Conservation (phyloP, 2,113 vertebrate species). For the Chloroceryle aenea region DNA sequence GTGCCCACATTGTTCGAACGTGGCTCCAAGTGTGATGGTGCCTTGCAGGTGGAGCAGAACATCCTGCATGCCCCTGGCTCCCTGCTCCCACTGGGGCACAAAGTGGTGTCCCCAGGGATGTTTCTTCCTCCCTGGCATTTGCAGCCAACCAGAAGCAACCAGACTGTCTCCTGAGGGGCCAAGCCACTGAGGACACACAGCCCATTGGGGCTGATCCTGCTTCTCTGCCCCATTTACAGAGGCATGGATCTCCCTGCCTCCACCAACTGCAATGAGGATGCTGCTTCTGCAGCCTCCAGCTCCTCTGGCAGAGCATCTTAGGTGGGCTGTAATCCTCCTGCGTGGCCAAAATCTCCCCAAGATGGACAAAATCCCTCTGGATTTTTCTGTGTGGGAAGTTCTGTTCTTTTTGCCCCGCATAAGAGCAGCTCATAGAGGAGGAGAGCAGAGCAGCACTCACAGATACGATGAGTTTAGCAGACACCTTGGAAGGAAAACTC, state of each 20-base stretch:
- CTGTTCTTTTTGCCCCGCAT: neutral
- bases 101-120: accelerated
- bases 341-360: neutral
- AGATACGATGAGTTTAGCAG: constrained; percentile 46
- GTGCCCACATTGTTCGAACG: accelerated
- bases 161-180: accelerated
- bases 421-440: neutral
- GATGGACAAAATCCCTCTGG: neutral
- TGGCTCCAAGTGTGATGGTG: accelerated
- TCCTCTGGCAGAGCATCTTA: neutral
- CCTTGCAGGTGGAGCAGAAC: neutral
- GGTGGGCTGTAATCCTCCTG: neutral
- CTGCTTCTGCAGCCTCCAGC: neutral
- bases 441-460: neutral
- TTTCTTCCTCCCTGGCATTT: neutral
- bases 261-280: neutral
- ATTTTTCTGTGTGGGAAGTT: neutral
- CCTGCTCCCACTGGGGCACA: accelerated
- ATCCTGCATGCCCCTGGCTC: accelerated
- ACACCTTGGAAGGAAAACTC: constrained; percentile 33
- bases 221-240: neutral
- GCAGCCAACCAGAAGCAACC: neutral
- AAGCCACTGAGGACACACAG: accelerated
- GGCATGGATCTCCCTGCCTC: neutral
- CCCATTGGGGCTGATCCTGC: accelerated